Evolutionary conservation across 2,113 vertebrate species (phyloP).

Genomic region (Nothobranchius kuhntae): DNA sequence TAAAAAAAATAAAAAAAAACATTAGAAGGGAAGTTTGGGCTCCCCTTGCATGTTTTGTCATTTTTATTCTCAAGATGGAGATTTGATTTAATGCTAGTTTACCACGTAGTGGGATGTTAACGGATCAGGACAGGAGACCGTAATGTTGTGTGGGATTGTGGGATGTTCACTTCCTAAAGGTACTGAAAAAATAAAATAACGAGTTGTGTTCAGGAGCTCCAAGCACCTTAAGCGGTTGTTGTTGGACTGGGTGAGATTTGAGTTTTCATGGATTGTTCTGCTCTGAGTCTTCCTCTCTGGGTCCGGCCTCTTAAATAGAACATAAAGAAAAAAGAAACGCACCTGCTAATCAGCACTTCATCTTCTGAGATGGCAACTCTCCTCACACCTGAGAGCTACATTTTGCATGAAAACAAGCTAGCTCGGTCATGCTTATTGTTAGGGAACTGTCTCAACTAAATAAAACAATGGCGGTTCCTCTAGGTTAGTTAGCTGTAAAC

Average conservation of each 20-base stretch:
- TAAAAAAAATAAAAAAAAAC: conserved; percentile 2
- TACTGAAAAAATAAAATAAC: conserved; percentile 40
- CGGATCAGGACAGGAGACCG: conserved; percentile 31
- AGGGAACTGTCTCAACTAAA: conserved; percentile 54
- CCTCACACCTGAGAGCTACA: conserved; percentile 56
- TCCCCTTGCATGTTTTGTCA: conserved; percentile 46
- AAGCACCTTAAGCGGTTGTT: conserved; percentile 68
- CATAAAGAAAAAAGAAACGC: not conserved
- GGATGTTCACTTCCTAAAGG: conserved; percentile 53
- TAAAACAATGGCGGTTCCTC: conserved; percentile 49
- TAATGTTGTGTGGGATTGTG: conserved; percentile 22
- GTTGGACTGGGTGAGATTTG: conserved; percentile 55
- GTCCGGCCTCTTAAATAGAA: conserved; percentile 37
- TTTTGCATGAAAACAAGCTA: conserved; percentile 70
- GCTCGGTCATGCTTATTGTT: conserved; percentile 62
- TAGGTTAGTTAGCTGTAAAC: conserved; percentile 59
- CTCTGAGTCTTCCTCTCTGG: conserved; percentile 62
- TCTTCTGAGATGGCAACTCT: conserved; percentile 63
- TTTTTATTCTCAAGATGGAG: conserved; percentile 26
- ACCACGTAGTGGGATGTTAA: conserved; percentile 23
- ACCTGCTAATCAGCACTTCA: conserved; percentile 57
- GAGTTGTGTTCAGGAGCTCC: conserved; percentile 56
- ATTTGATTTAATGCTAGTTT: conserved; percentile 37
- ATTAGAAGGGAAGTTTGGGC: conserved; percentile 34
- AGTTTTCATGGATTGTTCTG: conserved; percentile 54